A percentile compares a stretch with the other conserved stretches of the same genome.
Conservation (phyloP, 1,140 invertebrate species). For the Dendrolimus punctatus region DNA sequence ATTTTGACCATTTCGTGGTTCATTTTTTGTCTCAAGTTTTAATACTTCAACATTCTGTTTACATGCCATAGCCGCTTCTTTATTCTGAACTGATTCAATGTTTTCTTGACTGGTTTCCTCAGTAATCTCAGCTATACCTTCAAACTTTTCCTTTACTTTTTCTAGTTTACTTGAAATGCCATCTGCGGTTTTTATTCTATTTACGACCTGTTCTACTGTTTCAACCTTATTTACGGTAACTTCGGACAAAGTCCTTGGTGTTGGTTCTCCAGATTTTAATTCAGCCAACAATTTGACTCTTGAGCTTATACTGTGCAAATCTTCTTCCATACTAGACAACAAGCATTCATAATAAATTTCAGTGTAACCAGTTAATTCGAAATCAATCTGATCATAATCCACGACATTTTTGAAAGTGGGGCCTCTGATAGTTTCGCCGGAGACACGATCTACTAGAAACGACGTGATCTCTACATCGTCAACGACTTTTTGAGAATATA, state of each 20-base stretch:
- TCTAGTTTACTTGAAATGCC: background rate
- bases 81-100: too few relatives aligned
- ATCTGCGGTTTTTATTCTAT: background rate
- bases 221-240: slow-evolving; percentile 9
- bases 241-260: slow-evolving; percentile 27
- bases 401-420: slow-evolving; percentile 52
- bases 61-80: too few relatives aligned
- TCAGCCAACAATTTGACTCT: slow-evolving; percentile 52
- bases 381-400: slow-evolving; percentile 52
- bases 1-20: slow-evolving; percentile 16
- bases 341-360: slow-evolving; percentile 54
- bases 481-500: slow-evolving; percentile 38
- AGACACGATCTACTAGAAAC: slow-evolving; percentile 47
- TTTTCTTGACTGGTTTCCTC: background rate
- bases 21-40: slow-evolving; percentile 19
- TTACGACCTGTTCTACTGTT: slow-evolving; percentile 7
- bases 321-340: slow-evolving; percentile 39
- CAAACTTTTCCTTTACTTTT: background rate
- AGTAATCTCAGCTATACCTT: background rate
- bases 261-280: slow-evolving; percentile 31
- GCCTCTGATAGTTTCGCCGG: slow-evolving; percentile 50
- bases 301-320: slow-evolving; percentile 46
- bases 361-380: slow-evolving; percentile 42
- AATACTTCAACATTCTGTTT: background rate
- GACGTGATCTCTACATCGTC: slow-evolving; percentile 35